Percentiles rank a stretch among this genome's conserved stretches.
Conservation (phyloP, 2,113 vertebrate species). For the Varanus salvator region DNA sequence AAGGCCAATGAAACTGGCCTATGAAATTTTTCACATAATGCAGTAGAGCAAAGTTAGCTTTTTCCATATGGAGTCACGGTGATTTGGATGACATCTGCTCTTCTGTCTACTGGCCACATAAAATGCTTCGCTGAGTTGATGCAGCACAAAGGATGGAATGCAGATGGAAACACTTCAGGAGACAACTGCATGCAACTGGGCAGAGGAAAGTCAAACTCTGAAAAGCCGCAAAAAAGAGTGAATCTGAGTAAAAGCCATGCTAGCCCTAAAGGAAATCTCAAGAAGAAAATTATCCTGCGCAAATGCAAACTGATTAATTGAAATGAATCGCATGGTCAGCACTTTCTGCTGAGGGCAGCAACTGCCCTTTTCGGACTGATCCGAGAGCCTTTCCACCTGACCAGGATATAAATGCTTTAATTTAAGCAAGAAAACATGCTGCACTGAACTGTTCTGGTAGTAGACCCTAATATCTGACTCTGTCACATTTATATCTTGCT, state of each 20-base stretch:
- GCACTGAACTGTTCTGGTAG: no score
- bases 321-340: neutral
- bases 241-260: neutral
- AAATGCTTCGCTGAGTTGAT: constrained; percentile 27
- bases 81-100: neutral
- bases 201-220: neutral
- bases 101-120: constrained; percentile 2
- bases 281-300: neutral
- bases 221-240: neutral
- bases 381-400: neutral
- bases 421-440: no score
- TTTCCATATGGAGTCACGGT: constrained; percentile 21
- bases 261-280: neutral
- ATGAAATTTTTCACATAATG: constrained; percentile 15
- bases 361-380: neutral
- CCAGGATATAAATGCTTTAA: neutral
- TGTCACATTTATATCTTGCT: no score
- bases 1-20: neutral
- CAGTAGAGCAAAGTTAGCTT: constrained; percentile 34
- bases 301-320: neutral
- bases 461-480: no score
- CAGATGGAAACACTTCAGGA: neutral
- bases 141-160: neutral
- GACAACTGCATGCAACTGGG: neutral
- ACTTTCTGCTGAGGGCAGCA: neutral